phyloP scores from a whole-genome alignment of 2,888 invertebrate genomes.

The Troides helena region DNA sequence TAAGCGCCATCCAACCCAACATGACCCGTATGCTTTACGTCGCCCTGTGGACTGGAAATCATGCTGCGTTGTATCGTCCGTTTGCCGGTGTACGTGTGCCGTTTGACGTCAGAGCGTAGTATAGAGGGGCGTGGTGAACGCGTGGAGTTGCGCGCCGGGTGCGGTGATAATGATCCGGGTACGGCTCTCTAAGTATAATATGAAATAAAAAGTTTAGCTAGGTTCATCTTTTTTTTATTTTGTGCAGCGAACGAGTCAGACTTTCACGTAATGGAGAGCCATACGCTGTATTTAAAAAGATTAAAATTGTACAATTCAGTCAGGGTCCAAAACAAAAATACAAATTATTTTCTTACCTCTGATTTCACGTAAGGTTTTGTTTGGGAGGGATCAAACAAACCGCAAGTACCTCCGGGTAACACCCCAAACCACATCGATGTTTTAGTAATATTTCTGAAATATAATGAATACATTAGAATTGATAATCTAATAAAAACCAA shows the following conservation, averaged over 20 bases:
- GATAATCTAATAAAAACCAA: background rate
- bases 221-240: background rate
- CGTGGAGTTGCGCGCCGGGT: constrained; percentile 56
- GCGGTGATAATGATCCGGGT: constrained; percentile 57
- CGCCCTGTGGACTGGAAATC: constrained; percentile 98
- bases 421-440: constrained; percentile 94
- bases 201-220: background rate
- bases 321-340: background rate
- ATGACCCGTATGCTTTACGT: constrained; percentile 96
- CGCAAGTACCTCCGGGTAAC: constrained; percentile 93
- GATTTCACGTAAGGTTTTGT: constrained; percentile 85
- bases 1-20: constrained; percentile 98
- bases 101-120: constrained; percentile 74
- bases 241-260: too few relatives aligned
- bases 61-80: constrained; percentile 91
- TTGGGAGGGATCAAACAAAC: constrained; percentile 93
- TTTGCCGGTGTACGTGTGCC: constrained; percentile 76
- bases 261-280: too few relatives aligned
- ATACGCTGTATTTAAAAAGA: too few relatives aligned
- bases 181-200: constrained; percentile 31
- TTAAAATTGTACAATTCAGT: too few relatives aligned
- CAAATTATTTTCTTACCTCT: constrained; percentile 46
- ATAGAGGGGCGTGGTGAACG: constrained; percentile 59
- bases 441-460: constrained; percentile 73
- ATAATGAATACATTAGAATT: too few relatives aligned